Evolutionary conservation across 1,140 invertebrate species (phyloP), one percentile per base, ranked within the genome.

Genomic region (Penaeus chinensis): DNA sequence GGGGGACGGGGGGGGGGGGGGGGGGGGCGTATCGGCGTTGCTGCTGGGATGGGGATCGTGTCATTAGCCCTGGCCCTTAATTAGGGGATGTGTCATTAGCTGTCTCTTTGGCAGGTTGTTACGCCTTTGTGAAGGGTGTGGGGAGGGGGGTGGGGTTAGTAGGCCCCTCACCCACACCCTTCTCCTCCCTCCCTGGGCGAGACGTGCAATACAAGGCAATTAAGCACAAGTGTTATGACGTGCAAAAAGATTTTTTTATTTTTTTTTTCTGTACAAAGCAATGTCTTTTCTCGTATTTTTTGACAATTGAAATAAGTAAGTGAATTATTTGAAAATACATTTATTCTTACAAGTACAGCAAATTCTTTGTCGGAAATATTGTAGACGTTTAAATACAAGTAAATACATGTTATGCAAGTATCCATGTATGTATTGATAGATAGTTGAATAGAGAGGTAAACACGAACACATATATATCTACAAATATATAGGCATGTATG

Each of bases 11-110:
- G 32, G 32, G 2, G 32, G 32, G 32, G 32, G 24, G 19, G 7
- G 22, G n/a, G 3, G 0, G 24, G 16, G 19, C 16, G 0, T 0
- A 19, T 37, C 42, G 0, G 20, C 13, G 24, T 7, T 27, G 71
- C 2, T 74, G 71, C n/a, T 10, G 27, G 18, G 19, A 2, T 27
- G 27, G 27, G 16, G 71, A 74, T 74, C 71, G 27, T 74, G 42
- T 32, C 71, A 74, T 74, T 74, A 74, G 27, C 42, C 5, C 18
- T 32, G 71, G 71, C 71, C 11, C 42, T 74, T 74, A 74, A 74
- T 74, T 74, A 74, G 42, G 71, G 42, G 71, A 74, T 27, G 71
- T 74, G 27, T 74, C 71, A 74, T 74, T 74, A 74, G 18, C 27
- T 19, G 71, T 27, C 27, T 27, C 27, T 32, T 74, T 32, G 37